A percentile compares a stretch with the other conserved stretches of the same genome.
These are phyloP conservation scores for Crax fasciolata DNA, from an alignment of 2,797 vertebrate species.

Conservation along the genomic window DNA sequence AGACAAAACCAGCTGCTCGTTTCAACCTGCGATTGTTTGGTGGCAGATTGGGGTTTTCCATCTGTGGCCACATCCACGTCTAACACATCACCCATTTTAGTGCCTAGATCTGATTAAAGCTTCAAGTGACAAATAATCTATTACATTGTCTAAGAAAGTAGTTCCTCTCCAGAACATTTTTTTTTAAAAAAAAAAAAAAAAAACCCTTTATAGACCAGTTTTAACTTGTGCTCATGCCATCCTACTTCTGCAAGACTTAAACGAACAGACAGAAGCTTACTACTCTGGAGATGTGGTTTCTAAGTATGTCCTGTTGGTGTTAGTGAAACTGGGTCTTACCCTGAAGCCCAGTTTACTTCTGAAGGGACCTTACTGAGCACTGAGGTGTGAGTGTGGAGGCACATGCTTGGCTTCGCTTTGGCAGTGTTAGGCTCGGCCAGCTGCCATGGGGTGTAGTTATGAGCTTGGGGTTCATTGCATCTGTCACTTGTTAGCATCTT, in stretches of 20 bases:
- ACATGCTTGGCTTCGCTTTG: accelerated
- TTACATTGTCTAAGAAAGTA: neutral
- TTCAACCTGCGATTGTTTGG: neutral
- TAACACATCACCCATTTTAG: neutral
- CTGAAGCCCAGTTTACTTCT: neutral
- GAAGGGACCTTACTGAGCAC: neutral
- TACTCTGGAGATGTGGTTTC: neutral
- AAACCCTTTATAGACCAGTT: neutral
- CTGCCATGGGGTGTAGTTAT: neutral
- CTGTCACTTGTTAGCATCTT: neutral
- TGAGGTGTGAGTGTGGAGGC: neutral
- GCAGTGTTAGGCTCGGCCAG: neutral
- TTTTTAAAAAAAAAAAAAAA: neutral
- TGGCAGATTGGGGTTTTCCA: neutral
- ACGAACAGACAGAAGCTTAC: neutral
- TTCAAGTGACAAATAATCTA: neutral
- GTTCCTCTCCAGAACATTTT: neutral
- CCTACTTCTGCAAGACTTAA: neutral
- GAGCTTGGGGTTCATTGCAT: neutral
- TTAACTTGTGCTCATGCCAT: neutral
- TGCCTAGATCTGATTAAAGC: neutral
- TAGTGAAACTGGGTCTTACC: neutral
- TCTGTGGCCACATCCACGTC: neutral
- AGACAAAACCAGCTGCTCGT: neutral
- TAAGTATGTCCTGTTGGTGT: neutral